These are phyloP conservation scores for Drosophila elegans DNA, from an alignment of 1,140 invertebrate genomes.

Conservation along the genomic window DNA sequence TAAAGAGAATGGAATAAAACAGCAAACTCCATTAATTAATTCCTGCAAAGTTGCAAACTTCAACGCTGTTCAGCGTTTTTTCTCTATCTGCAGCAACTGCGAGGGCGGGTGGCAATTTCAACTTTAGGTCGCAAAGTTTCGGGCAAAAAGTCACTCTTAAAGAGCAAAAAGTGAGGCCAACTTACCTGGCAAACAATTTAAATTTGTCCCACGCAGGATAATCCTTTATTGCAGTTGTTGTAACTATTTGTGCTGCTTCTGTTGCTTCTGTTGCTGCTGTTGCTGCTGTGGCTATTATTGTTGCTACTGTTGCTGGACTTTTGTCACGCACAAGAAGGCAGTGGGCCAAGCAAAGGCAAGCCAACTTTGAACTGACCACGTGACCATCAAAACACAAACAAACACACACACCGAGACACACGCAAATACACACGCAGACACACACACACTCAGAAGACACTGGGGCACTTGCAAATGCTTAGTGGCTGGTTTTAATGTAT, in stretches of 20 bases:
- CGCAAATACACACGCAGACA: constrained; percentile 15
- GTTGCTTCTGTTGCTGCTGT: constrained; percentile 13
- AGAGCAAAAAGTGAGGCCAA: constrained; percentile 37
- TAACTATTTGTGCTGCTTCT: constrained; percentile 27
- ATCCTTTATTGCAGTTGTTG: constrained; percentile 51
- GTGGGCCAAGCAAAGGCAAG: constrained; percentile 57
- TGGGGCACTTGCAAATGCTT: constrained; percentile 39
- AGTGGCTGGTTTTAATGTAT: constrained; percentile 56
- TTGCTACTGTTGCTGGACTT: constrained; percentile 43
- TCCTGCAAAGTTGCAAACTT: neutral
- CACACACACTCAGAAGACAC: constrained; percentile 15
- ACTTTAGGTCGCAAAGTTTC: constrained; percentile 24
- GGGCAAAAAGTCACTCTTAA: constrained; percentile 36
- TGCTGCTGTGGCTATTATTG: constrained; percentile 24
- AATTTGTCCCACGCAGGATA: constrained; percentile 58
- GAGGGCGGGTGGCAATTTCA: constrained; percentile 21
- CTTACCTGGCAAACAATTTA: constrained; percentile 65
- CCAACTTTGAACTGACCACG: constrained; percentile 64
- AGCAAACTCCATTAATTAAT: neutral
- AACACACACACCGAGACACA: constrained; percentile 13
- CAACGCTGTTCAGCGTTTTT: constrained; percentile 9
- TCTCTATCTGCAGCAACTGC: constrained; percentile 11
- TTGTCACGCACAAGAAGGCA: constrained; percentile 75
- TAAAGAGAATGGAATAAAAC: neutral
- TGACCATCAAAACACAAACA: constrained; percentile 62